Percentiles rank a stretch among this genome's conserved stretches.
phyloP scores from a whole-genome alignment of 53 echinoderm and acorn worm genomes.

The Arbacia lixula region DNA sequence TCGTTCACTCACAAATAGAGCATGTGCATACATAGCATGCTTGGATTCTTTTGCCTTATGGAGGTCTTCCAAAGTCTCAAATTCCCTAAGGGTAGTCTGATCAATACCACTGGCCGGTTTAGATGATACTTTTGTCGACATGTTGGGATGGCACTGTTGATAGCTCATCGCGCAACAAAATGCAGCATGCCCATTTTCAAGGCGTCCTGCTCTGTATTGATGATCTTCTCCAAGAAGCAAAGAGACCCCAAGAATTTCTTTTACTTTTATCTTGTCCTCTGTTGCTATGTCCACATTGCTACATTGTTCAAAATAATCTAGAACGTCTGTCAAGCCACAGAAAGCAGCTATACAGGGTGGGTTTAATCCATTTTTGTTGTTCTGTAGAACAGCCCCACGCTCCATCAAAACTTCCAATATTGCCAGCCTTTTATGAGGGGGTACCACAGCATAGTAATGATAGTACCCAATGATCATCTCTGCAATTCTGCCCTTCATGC shows the following conservation, averaged over 20 bases:
- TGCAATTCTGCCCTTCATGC: too few relatives aligned
- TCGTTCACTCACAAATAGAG: not conserved
- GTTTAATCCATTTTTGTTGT: not conserved
- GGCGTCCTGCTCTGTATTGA: too few relatives aligned
- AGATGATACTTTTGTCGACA: not conserved
- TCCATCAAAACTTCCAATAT: not conserved
- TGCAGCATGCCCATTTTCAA: too few relatives aligned
- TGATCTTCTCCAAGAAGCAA: not conserved
- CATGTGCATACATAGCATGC: not conserved
- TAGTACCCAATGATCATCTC: too few relatives aligned
- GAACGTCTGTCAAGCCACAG: not conserved
- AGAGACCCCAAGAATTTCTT: constrained; percentile 8
- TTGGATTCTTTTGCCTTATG: not conserved
- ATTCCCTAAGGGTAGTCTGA: not conserved
- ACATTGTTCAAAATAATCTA: constrained; percentile 20
- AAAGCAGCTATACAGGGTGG: constrained; percentile 7
- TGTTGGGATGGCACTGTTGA: not conserved
- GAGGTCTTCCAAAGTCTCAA: not conserved
- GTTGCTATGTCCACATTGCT: not conserved
- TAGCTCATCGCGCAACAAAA: not conserved
- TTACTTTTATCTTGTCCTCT: constrained; percentile 8
- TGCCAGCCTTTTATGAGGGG: not conserved
- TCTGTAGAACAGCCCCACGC: constrained; percentile 13
- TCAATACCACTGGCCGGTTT: not conserved
- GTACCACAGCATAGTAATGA: not conserved